Percentiles rank a stretch among this genome's conserved stretches.
These are phyloP conservation scores for Chiridota heheva DNA, from an alignment of 35 echinoderm and acorn worm species.

Conservation along the genomic window DNA sequence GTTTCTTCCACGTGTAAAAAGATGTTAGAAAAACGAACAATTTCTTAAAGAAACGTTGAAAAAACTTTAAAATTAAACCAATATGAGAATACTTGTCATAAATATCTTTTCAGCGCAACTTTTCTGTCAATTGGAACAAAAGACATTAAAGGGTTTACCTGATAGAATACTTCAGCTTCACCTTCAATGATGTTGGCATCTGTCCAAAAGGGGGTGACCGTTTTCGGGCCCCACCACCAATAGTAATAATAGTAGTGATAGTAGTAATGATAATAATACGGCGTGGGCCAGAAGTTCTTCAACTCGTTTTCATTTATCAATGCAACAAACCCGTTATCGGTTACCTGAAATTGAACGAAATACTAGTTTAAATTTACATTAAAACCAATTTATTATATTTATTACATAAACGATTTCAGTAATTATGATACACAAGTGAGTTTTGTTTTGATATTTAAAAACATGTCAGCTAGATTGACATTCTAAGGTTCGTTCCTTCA, in stretches of 20 bases:
- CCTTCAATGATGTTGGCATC: constrained; percentile 51
- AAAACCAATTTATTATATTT: not conserved
- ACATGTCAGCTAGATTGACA: not conserved
- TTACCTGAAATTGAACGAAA: constrained; percentile 64
- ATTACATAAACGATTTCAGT: not conserved
- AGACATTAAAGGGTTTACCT: no score
- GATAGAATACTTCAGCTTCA: constrained; percentile 61
- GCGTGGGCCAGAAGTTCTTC: constrained; percentile 62
- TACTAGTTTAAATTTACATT: not conserved
- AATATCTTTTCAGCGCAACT: no score
- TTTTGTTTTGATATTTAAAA: not conserved
- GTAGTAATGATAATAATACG: constrained; percentile 33
- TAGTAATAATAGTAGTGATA: not conserved
- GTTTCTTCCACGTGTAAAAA: no score
- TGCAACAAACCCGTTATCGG: constrained; percentile 66
- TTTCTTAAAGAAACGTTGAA: no score
- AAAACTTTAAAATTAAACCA: no score
- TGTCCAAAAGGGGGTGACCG: constrained; percentile 65
- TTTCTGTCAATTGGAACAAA: no score
- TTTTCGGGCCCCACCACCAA: no score
- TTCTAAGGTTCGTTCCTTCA: no score
- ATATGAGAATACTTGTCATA: no score
- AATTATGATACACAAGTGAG: not conserved
- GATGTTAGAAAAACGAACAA: no score
- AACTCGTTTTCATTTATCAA: constrained; percentile 65